These are phyloP conservation scores for Xenentodon cancila DNA, from an alignment of 2,797 vertebrate genomes.

Conservation along the genomic window DNA sequence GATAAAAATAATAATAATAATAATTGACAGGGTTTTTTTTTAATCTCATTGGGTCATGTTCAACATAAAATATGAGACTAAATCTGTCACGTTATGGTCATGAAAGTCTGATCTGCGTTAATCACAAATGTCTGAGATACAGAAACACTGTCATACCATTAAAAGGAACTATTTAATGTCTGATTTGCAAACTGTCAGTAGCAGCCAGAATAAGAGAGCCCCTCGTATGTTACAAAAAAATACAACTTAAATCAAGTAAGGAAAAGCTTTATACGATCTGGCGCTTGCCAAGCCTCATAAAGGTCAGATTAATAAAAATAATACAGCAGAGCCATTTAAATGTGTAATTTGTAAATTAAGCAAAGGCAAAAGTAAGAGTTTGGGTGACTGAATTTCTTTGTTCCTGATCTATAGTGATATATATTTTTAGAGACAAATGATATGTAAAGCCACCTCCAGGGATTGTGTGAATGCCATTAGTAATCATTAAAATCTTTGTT, in stretches of 20 bases:
- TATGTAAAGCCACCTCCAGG: too few relatives aligned
- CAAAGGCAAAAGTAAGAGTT: slow-evolving; percentile 25
- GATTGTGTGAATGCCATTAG: too few relatives aligned
- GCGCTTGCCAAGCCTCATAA: slow-evolving; percentile 28
- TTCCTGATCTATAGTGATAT: slow-evolving; percentile 19
- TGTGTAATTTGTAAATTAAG: slow-evolving; percentile 54
- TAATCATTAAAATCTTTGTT: too few relatives aligned
- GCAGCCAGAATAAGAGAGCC: slow-evolving; percentile 21
- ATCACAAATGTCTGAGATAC: slow-evolving; percentile 42
- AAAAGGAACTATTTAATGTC: slow-evolving; percentile 29
- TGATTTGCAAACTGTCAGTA: slow-evolving; percentile 42
- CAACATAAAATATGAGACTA: neutral
- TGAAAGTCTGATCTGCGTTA: slow-evolving; percentile 12
- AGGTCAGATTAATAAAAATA: neutral
- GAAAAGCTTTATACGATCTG: slow-evolving; percentile 42
- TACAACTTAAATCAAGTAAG: slow-evolving; percentile 19
- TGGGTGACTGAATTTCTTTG: slow-evolving; percentile 33
- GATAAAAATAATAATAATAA: slow-evolving; percentile 17
- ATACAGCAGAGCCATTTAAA: slow-evolving; percentile 34
- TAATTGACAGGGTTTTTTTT: slow-evolving; percentile 14
- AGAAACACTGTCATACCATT: slow-evolving; percentile 41
- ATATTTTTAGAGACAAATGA: too few relatives aligned
- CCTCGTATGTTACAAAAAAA: slow-evolving; percentile 30
- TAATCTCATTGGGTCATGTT: slow-evolving; percentile 5
- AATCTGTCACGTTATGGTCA: neutral